Evolutionary conservation across 2,113 vertebrate species (phyloP), one percentile per base, ranked within the genome.

Genomic region (Zingel zingel): DNA sequence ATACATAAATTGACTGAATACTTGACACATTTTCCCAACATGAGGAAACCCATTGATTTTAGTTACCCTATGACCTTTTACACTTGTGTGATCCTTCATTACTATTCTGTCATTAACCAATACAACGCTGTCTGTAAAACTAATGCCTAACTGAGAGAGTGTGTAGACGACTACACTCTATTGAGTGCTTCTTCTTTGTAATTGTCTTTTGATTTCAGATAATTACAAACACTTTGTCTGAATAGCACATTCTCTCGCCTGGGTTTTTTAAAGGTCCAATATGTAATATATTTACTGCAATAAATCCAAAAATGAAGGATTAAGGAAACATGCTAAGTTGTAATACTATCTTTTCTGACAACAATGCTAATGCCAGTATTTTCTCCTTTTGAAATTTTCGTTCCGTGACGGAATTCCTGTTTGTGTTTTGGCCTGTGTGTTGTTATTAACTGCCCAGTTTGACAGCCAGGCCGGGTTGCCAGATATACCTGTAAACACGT

Each of bases 191-290:
- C 59, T 39, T 48, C 51, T 72, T 1, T 50, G 6, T 21, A 59
- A 58, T 36, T 33, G 50, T 79, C 19, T 36, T 65, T 58, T 65
- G 51, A 72, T 64, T 80, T 65, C 50, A 64, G 23, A 33, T 79
- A 56, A 72, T 79, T 48, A 56, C 19, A 6, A n/a, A 57, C 62
- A 11, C 67, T 45, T 63, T 21, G 33, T 23, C 67, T 45, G 50
- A 45, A 16, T 67, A 15, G 51, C 50, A 50, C 2, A 15, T 50
- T 59, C 18, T 53, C 56, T 47, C 21, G 5, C 6, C 21, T 5
- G 13, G 7, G 12, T 23, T 47, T 66, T 51, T 21, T 5, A 21
- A 50, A 7, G 36, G 36, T 36, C 36, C 6, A 36, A 36, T 36
- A 36, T 36, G 36, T 36, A 6, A 36, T 36, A 7, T 36, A 36